Base-by-base conservation (phyloP, 1,140 invertebrate genomes). In the Leptinotarsa defecta region DNA sequence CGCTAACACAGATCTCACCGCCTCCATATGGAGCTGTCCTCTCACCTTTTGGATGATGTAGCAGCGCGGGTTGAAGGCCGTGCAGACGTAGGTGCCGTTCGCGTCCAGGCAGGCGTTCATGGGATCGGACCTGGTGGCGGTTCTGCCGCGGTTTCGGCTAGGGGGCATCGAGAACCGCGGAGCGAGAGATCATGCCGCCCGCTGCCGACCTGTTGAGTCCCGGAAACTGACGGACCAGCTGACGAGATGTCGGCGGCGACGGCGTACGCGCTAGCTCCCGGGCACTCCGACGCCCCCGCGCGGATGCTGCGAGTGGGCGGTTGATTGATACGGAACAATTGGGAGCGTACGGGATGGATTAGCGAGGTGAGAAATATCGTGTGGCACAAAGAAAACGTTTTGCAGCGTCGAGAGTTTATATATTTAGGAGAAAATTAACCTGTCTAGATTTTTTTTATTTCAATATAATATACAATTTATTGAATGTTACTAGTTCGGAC, bases 1-100 rank as follows among this genome's bases (percentile, higher is more conserved):
- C 52, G 52, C n/a, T 19, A 17, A 57, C 52, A 57, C 52, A 19
- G 52, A 65, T 17, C 64, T 34, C 20, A 24, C 73, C 24, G 49
- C 48, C 13, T 17, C 70, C 79, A 80, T 80, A 80, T 80, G 79
- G 79, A 61, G 64, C 17, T 11, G 6, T 17, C 19, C 48, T 73
- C 84, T 80, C 83, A 90, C 89, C 88, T 90, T 90, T 81, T 90
- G 89, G 63, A 90, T 90, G 80, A 90, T 89, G 84, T 88, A 90
- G 82, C 89, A 90, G 64, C 89, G 83, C 3, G 89, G 88, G 78
- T 88, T 89, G 83, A 89, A 90, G 3, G 89, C 86, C 19, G 88
- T 89, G 80, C 89, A 90, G 72, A 90, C 87, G 83, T 90, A 90
- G 20, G 89, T 90, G 48, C 88, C 88, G 79, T 89, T 87, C 13